Base-by-base conservation (phyloP, 1,140 invertebrate species). In the Drosophila ambigua region DNA sequence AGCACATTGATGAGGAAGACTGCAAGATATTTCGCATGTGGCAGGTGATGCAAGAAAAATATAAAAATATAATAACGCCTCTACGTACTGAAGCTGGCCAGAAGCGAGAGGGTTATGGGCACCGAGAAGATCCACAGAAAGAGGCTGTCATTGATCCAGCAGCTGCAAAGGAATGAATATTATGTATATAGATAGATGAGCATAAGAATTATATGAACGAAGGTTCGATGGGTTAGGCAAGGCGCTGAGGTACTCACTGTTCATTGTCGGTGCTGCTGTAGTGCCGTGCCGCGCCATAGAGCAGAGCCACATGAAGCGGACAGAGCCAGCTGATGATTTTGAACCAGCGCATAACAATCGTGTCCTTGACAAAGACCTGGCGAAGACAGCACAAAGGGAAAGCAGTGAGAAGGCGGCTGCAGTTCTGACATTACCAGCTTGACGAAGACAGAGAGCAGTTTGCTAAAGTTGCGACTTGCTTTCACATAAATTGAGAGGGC, bases 1-100 rank as follows among this genome's bases (percentile, higher is more conserved):
- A 98, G 94, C 44, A 98, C 97, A 92, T 97, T 97, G 78, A 96
- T 94, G 8, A 98, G 93, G 90, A 98, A 98, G 23, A 97, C 93
- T 90, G 95, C 82, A 95, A 96, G 15, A 94, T 9, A 53, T 8
- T 9, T 28, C 5, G 7, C 4, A 13, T 43, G 45, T 43, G 41
- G 44, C 23, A 20, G 57, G 23, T 13, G 2, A 24, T 28, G 9
- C 9, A 8, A 8, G 0, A 54, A 23, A 41, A 43, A 43, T 43
- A 4, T 9, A 41, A 16, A 57, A 26, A 45, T 45, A 28, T n/a
- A 20, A 1, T 20, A 20, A 20, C 2, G 8, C 11, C 20, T 16
- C 2, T 9, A 71, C 72, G 67, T 84, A 94, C 93, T 91, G 6
- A 93, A 91, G 11, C 93, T 93, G 46, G 91, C 91, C 64, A 96